phyloP scores from a whole-genome alignment of 2,888 invertebrate species.

The Hydrotaea diabolus region DNA sequence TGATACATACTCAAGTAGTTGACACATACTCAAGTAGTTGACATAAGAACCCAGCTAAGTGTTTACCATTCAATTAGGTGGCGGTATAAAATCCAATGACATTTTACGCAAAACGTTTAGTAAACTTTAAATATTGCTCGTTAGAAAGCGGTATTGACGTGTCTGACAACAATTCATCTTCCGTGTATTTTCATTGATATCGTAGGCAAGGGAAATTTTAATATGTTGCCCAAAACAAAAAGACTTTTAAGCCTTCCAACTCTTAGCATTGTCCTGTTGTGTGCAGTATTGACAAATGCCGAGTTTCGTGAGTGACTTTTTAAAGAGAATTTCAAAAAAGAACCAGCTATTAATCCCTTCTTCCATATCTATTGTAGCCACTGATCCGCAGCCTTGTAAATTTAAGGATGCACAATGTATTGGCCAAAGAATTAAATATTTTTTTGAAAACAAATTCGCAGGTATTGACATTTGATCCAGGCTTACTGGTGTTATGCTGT shows the following conservation, averaged over 20 bases:
- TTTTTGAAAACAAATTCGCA: constrained; percentile 61
- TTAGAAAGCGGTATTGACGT: not conserved
- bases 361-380: constrained; percentile 67
- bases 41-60: not conserved
- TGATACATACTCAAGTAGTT: not conserved
- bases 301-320: constrained; percentile 61
- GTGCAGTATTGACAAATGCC: constrained; percentile 13
- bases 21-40: not conserved
- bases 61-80: not conserved
- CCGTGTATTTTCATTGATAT: no score
- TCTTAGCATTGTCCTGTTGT: not conserved
- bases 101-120: not conserved
- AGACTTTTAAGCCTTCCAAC: no score
- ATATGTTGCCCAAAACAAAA: no score
- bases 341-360: not conserved
- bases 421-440: constrained; percentile 64
- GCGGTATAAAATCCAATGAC: not conserved
- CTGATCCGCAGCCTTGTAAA: constrained; percentile 73
- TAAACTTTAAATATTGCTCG: not conserved
- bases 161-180: no score
- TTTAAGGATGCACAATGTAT: constrained; percentile 72
- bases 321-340: no score
- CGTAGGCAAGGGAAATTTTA: no score
- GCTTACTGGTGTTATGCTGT: not conserved
- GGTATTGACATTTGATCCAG: not conserved